These are phyloP conservation scores for Bradynema listronoti DNA, from an alignment of 1,140 invertebrate species.

Conservation along the genomic window DNA sequence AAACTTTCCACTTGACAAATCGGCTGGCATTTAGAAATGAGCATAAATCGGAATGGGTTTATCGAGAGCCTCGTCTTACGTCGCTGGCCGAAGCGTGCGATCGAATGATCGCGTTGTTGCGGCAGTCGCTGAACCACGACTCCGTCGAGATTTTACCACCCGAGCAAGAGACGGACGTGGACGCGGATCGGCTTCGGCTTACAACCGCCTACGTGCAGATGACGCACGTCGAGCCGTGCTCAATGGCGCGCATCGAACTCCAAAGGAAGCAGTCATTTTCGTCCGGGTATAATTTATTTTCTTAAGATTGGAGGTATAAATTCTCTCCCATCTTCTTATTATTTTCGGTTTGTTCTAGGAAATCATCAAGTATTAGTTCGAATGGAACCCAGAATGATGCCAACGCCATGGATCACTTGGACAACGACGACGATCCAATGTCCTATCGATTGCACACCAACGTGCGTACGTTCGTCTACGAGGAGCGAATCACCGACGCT, in stretches of 20 bases:
- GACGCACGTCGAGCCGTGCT: conserved; percentile 40
- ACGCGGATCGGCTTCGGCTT: conserved; percentile 64
- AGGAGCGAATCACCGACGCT: conserved; percentile 36
- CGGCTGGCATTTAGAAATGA: conserved; percentile 73
- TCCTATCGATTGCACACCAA: conserved; percentile 40
- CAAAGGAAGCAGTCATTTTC: too few relatives aligned
- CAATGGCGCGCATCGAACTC: too few relatives aligned
- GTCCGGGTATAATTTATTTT: too few relatives aligned
- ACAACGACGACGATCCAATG: conserved; percentile 31
- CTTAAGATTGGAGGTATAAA: too few relatives aligned
- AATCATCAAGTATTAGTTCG: neutral
- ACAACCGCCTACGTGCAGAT: conserved; percentile 61
- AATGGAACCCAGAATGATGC: neutral
- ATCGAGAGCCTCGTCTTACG: conserved; percentile 89
- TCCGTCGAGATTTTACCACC: conserved; percentile 38
- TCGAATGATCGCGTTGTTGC: conserved; percentile 60
- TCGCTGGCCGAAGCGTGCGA: conserved; percentile 85
- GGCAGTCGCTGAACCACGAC: conserved; percentile 40
- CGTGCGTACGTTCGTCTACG: conserved; percentile 36
- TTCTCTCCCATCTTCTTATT: too few relatives aligned
- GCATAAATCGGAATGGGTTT: conserved; percentile 80
- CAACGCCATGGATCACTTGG: neutral
- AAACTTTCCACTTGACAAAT: neutral
- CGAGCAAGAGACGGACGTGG: conserved; percentile 25
- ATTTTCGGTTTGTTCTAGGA: too few relatives aligned